phyloP scores from a whole-genome alignment of 2,113 vertebrate species.

The Sinocyclocheilus rhinocerous region DNA sequence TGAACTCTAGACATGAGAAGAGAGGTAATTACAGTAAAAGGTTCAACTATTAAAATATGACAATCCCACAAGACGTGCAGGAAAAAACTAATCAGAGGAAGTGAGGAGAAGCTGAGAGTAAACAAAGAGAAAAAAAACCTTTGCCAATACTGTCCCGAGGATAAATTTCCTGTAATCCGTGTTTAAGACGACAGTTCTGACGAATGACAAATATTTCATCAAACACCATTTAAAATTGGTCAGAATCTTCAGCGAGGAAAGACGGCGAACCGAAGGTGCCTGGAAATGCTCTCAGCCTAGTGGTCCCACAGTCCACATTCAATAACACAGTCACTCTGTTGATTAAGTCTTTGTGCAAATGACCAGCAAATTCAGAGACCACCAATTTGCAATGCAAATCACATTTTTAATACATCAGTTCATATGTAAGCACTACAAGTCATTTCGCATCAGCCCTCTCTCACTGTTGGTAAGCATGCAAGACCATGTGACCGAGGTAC shows the following conservation, averaged over 20 bases:
- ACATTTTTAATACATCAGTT: slow-evolving; percentile 30
- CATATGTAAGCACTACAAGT: slow-evolving; percentile 20
- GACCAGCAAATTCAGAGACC: slow-evolving; percentile 4
- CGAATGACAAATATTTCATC: not conserved
- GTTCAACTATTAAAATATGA: not conserved
- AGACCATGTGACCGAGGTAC: slow-evolving; percentile 12
- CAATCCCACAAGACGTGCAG: not conserved
- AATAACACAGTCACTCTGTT: not conserved
- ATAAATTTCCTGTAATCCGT: not conserved
- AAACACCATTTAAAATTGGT: not conserved
- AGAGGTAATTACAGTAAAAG: slow-evolving; percentile 1
- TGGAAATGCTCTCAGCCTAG: not conserved
- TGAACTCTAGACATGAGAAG: not conserved
- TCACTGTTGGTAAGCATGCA: slow-evolving; percentile 3
- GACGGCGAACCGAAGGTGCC: not conserved
- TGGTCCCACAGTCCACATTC: not conserved
- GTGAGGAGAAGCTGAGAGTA: not conserved
- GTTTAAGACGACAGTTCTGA: not conserved
- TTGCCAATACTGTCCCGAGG: slow-evolving; percentile 38
- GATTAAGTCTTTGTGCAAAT: slow-evolving; percentile 25
- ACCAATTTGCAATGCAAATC: slow-evolving; percentile 23
- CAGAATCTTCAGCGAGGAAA: not conserved
- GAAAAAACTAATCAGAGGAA: not conserved
- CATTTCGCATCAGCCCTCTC: not conserved
- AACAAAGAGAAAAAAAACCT: not conserved